phyloP scores from a whole-genome alignment of 2,797 vertebrate species.

The Schizopygopsis malacanthus region DNA sequence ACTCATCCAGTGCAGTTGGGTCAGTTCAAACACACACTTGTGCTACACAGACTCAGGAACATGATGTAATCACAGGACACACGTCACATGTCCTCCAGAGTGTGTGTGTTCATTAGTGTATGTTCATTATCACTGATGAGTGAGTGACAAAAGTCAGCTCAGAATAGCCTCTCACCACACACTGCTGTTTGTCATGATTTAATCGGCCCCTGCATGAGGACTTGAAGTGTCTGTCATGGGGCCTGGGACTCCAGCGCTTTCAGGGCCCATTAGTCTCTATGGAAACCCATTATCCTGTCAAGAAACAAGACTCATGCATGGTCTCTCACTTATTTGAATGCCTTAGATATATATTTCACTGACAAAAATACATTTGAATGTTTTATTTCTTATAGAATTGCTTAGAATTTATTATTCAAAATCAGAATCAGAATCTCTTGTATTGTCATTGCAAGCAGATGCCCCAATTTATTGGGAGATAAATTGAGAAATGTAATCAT shows the following conservation, averaged over 20 bases:
- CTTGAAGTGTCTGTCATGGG: slow-evolving; percentile 6
- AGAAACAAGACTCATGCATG: slow-evolving; percentile 1
- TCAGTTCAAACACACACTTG: background rate
- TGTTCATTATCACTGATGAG: background rate
- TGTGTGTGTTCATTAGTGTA: background rate
- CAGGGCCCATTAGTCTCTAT: slow-evolving; percentile 28
- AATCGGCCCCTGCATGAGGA: slow-evolving; percentile 13
- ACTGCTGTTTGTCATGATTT: background rate
- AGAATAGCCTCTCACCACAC: background rate
- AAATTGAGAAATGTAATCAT: background rate
- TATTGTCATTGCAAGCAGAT: too few relatives aligned
- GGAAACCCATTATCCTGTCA: slow-evolving; percentile 20
- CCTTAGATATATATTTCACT: background rate
- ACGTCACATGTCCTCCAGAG: background rate
- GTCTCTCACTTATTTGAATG: background rate
- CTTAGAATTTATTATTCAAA: background rate
- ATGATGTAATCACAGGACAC: background rate
- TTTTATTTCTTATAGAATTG: background rate
- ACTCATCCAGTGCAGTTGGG: background rate
- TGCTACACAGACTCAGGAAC: background rate
- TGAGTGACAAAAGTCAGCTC: background rate
- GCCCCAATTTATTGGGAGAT: too few relatives aligned
- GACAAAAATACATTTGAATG: background rate
- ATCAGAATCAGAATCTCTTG: too few relatives aligned
- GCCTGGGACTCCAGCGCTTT: background rate